Evolutionary conservation across 2,888 invertebrate species (phyloP).

Genomic region (Eupithecia exiguata): DNA sequence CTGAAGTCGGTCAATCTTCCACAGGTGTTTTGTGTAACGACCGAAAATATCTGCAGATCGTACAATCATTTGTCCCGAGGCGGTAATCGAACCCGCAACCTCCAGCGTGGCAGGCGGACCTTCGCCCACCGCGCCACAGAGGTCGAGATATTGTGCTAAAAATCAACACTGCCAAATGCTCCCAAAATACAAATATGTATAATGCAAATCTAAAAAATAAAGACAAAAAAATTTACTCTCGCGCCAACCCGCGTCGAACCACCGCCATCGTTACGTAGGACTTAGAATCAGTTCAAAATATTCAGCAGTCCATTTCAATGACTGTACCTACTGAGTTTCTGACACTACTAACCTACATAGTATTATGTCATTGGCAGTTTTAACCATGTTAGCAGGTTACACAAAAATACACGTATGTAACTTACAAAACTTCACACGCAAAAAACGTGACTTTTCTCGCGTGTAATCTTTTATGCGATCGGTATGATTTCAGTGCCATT

Average conservation of each 20-base stretch:
- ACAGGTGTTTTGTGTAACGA: not conserved
- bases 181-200: too few species aligned
- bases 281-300: not conserved
- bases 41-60: too few species aligned
- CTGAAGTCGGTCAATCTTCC: not conserved
- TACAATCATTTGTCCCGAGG: too few species aligned
- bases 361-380: not conserved
- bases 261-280: too few species aligned
- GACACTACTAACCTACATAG: not conserved
- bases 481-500: slow-evolving; percentile 7
- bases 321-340: not conserved
- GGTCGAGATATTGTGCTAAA: too few species aligned
- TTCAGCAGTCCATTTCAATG: not conserved
- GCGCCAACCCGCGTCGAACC: too few species aligned
- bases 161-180: too few species aligned
- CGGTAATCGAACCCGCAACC: too few species aligned
- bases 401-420: not conserved
- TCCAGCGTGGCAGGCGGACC: too few species aligned
- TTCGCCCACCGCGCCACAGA: too few species aligned
- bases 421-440: slow-evolving; percentile 1
- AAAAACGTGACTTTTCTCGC: slow-evolving; percentile 33
- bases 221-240: too few species aligned
- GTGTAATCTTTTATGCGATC: not conserved
- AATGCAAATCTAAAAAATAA: too few species aligned
- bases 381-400: not conserved